Evolutionary conservation across 2,888 invertebrate species (phyloP).

Genomic region (Nomada hirtipes): DNA sequence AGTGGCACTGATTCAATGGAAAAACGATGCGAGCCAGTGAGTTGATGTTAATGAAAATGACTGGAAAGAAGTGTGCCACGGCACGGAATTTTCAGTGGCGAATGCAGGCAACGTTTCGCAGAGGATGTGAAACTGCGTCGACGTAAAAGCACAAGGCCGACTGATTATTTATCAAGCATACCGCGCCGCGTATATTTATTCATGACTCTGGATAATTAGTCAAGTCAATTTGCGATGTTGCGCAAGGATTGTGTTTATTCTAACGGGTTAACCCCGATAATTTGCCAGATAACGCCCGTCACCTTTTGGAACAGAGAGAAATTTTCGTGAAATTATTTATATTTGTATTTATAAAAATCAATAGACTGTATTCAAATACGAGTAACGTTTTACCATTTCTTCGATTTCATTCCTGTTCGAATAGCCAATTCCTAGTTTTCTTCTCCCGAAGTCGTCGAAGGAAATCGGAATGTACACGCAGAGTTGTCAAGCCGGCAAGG

Average conservation of each 20-base stretch:
- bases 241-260: neutral
- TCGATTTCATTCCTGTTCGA: too few species aligned
- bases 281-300: too few species aligned
- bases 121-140: constrained; percentile 52
- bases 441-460: too few species aligned
- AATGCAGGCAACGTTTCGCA: neutral
- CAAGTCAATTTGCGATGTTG: constrained; percentile 9
- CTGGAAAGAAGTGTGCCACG: constrained; percentile 48
- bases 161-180: constrained; percentile 49
- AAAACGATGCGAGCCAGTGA: constrained; percentile 11
- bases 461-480: too few species aligned
- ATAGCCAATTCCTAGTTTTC: too few species aligned
- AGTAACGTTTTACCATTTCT: too few species aligned
- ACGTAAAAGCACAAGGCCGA: constrained; percentile 48
- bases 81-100: constrained; percentile 39
- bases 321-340: too few species aligned
- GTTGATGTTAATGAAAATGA: constrained; percentile 25
- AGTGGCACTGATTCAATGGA: constrained; percentile 9
- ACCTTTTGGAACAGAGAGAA: too few species aligned
- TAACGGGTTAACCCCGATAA: neutral
- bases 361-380: too few species aligned
- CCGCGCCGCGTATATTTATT: constrained; percentile 16
- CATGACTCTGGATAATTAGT: constrained; percentile 33
- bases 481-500: too few species aligned
- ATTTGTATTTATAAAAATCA: too few species aligned